Evolutionary conservation across 2,888 invertebrate species (phyloP), one percentile per base, ranked within the genome.

Genomic region (Callyntrura guangdongensis): DNA sequence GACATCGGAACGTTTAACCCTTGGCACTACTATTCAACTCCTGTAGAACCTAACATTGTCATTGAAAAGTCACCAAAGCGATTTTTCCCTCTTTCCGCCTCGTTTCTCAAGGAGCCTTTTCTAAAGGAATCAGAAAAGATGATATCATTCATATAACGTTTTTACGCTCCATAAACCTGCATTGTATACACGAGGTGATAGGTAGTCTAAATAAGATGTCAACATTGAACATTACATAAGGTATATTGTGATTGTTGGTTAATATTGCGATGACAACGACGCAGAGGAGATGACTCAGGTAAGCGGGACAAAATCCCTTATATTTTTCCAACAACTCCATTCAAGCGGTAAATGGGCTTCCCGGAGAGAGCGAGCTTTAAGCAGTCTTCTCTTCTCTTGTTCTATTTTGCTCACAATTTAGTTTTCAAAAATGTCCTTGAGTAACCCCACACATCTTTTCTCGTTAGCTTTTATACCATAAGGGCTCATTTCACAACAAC

Each of bases 1-100:
- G 36, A 36, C 47, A 47, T 47, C n/a, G 47, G 47, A 72, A 47
- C 72, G 72, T 47, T 72, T 72, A 72, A 47, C 72, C 72, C 72
- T 20, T 72, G 67, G 36, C 36, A 36, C 25, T 69, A n/a, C 8
- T 12, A 4, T n/a, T n/a, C 8, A 56, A n/a, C n/a, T n/a, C 12
- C 1, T 61, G 3, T 25, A 61, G 67, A 5, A 47, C 47, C 14
- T 69, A 69, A 69, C 36, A 36, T 36, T 36, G 36, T 36, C 67
- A 69, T 69, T 69, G 36, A 36, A 69, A n/a, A 69, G 67, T 69
- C 67, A 47, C 47, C 47, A 8, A 47, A 47, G 11, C 5, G 47
- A 11, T 47, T 47, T 47, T 47, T 47, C 11, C 47, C 47, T 47
- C 47, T 47, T 47, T n/a, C n/a, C n/a, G n/a, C n/a, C n/a, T n/a